These are phyloP conservation scores for Ophiothrix spiculata DNA, from an alignment of 35 echinoderm and acorn worm species.

Conservation along the genomic window DNA sequence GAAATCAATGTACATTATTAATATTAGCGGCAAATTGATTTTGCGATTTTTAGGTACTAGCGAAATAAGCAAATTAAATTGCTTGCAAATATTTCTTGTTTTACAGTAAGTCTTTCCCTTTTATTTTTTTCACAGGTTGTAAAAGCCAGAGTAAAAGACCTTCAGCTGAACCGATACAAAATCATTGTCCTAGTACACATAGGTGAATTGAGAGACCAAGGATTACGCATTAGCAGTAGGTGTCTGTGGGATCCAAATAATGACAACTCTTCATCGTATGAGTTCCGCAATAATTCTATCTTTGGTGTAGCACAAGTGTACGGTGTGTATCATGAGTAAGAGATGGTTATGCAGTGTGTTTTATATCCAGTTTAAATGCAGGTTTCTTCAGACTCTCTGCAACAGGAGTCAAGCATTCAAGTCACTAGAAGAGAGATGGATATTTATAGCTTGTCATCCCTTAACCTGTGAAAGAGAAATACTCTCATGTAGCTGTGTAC, in stretches of 20 bases:
- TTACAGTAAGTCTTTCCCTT: neutral
- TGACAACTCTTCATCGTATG: slow-evolving; percentile 87
- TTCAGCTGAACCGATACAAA: slow-evolving; percentile 78
- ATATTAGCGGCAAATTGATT: too few relatives aligned
- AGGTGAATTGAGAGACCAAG: slow-evolving; percentile 89
- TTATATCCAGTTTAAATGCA: too few relatives aligned
- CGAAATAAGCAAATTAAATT: too few relatives aligned
- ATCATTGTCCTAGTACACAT: slow-evolving; percentile 95
- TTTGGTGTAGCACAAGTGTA: slow-evolving; percentile 89
- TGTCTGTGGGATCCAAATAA: slow-evolving; percentile 85
- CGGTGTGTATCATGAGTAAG: slow-evolving; percentile 92
- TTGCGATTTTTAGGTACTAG: too few relatives aligned
- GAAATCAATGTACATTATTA: too few relatives aligned
- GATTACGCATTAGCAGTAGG: slow-evolving; percentile 73
- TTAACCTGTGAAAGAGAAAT: too few relatives aligned
- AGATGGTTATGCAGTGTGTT: neutral
- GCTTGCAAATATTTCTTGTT: neutral
- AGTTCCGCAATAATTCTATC: slow-evolving; percentile 75
- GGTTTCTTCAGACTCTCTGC: too few relatives aligned
- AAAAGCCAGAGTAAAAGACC: slow-evolving; percentile 84
- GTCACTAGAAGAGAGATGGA: too few relatives aligned
- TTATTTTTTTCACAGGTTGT: slow-evolving; percentile 67
- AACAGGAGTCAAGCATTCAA: too few relatives aligned
- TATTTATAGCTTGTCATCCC: too few relatives aligned
- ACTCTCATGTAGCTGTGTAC: too few relatives aligned